These are phyloP conservation scores for Helicolenus hilgendorfi DNA, from an alignment of 2,797 vertebrate genomes.

Conservation along the genomic window DNA sequence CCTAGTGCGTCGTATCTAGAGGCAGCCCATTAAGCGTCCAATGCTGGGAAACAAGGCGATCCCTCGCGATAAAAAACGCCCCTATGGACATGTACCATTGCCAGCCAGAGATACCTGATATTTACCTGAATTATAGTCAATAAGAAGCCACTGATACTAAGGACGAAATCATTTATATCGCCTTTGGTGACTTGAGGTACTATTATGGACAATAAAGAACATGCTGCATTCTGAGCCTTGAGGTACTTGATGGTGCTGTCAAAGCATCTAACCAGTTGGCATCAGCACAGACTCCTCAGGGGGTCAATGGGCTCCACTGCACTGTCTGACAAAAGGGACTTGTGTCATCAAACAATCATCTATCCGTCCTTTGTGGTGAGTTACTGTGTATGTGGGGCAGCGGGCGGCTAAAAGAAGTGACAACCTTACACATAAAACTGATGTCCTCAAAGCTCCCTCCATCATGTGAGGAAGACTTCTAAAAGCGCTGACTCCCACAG, in stretches of 20 bases:
- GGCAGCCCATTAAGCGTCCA: too few species aligned
- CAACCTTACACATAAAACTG: constrained; percentile 50
- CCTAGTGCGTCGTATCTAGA: too few species aligned
- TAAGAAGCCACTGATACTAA: not conserved
- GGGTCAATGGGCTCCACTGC: not conserved
- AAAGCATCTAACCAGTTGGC: not conserved
- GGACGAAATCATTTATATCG: not conserved
- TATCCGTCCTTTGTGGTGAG: not conserved
- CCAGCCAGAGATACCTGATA: too few species aligned
- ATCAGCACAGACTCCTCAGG: constrained; percentile 13
- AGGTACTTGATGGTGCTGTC: not conserved
- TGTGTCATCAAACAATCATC: not conserved
- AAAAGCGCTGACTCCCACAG: constrained; percentile 64
- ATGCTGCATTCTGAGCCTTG: not conserved
- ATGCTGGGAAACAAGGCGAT: too few species aligned
- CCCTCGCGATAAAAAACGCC: too few species aligned
- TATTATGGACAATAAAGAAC: not conserved
- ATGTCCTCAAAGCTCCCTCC: constrained; percentile 23
- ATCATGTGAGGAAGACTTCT: constrained; percentile 40
- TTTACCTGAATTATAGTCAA: not conserved
- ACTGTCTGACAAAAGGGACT: not conserved
- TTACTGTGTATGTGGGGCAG: not conserved
- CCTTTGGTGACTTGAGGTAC: not conserved
- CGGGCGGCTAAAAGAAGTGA: constrained; percentile 9
- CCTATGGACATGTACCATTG: too few species aligned